Base-by-base conservation (phyloP, 1,140 invertebrate species). In the Zeugodacus cucurbitae region DNA sequence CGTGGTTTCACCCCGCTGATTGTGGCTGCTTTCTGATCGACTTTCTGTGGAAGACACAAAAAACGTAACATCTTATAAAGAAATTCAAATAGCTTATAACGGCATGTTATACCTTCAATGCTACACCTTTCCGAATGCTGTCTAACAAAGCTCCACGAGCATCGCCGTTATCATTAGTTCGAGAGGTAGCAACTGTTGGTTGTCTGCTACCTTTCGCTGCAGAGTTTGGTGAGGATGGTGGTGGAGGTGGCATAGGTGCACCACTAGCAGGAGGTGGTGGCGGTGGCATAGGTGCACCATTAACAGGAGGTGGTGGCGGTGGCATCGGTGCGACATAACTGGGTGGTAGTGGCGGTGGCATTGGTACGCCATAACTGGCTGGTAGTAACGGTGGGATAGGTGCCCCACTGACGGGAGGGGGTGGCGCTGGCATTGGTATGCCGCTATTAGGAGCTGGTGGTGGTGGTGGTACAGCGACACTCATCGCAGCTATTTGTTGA, bases 1-100 rank as follows among this genome's bases (percentile, higher is more conserved):
- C 91, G 88, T 34, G 91, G 91, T 8, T 91, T 91, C 0, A 91
- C 88, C 1, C 91, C 91, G 29, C 91, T 92, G 57, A 92, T 91
- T 26, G 91, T 92, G 32, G 91, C 91, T 34, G 91, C 90, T 87
- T 92, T 92, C 32, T 91, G 88, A 57, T 92, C 89, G 14, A 92
- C 89, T 91, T 92, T 92, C 91, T 92, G 89, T 20, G 20, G 29
- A 54, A 2, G 4, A 29, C 64, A 67, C 26, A 59, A 86, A 86
- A 59, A 89, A 89, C 1, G 58, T 10, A 14, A 64, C 26, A 59
- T 37, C 58, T 74, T 11, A 22, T 37, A 57, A 37, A 34, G 29
- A 62, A 64, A 3, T 70, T 7, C 0, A 14, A 14, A 58, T 54
- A 78, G 0, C 3, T 26, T 88, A 22, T 44, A 17, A 64, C 8